These are phyloP conservation scores for Ceuthmochares aereus DNA, from an alignment of 2,113 vertebrate species.

Conservation along the genomic window DNA sequence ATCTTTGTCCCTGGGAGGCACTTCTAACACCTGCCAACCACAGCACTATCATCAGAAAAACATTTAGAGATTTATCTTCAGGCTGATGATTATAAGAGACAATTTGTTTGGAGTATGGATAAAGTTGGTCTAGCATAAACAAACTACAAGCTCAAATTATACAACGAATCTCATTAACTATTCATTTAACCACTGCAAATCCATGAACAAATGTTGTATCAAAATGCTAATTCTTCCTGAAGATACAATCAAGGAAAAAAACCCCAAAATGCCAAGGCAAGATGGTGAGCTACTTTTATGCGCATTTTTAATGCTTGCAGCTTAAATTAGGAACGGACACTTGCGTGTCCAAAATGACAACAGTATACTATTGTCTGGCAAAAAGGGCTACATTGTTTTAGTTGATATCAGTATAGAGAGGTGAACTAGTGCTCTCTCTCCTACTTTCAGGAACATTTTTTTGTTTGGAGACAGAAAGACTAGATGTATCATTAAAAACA, in stretches of 20 bases:
- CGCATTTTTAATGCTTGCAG: background rate
- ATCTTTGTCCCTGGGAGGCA: constrained; percentile 99
- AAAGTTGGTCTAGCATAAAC: constrained; percentile 99
- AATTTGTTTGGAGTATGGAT: constrained; percentile 99
- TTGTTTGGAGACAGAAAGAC: background rate
- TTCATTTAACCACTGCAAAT: constrained; percentile 83
- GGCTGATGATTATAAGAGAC: constrained; percentile 99
- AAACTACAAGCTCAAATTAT: constrained; percentile 96
- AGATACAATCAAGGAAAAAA: constrained; percentile 6
- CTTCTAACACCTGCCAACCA: constrained; percentile 99
- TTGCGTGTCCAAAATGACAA: background rate
- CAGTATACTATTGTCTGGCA: background rate
- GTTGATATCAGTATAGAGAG: background rate
- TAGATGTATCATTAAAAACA: background rate
- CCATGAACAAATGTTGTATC: constrained; percentile 62
- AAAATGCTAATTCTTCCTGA: constrained; percentile 55
- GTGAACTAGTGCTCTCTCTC: background rate
- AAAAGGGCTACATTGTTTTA: background rate
- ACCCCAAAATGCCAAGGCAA: background rate
- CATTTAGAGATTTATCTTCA: constrained; percentile 98
- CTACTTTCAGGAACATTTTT: background rate
- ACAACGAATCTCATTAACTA: constrained; percentile 94
- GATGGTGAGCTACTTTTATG: background rate
- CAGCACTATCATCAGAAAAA: constrained; percentile 98
- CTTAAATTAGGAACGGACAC: background rate